Evolutionary conservation across 2,888 invertebrate genomes (phyloP), one percentile per base, ranked within the genome.

Genomic region (Clunio marinus): DNA sequence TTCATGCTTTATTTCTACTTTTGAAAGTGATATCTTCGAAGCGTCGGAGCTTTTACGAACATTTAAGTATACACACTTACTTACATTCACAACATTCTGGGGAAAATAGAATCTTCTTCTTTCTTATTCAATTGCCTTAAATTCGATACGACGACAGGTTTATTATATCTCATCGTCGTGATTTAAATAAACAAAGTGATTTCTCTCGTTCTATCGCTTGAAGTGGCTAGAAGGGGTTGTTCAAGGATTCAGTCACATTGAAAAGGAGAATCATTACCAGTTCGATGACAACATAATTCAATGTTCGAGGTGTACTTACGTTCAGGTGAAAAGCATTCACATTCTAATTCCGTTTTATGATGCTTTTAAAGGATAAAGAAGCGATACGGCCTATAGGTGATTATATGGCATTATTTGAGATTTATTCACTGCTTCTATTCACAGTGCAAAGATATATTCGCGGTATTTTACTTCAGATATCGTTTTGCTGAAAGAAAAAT

Each of bases 271-370:
- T n/a, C n/a, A n/a, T n/a, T n/a, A n/a, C n/a, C n/a, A n/a, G n/a
- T n/a, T n/a, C n/a, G n/a, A n/a, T n/a, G n/a, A n/a, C n/a, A n/a
- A n/a, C n/a, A n/a, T n/a, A n/a, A n/a, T n/a, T n/a, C n/a, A n/a
- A n/a, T n/a, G n/a, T n/a, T n/a, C n/a, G n/a, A n/a, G n/a, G n/a
- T n/a, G n/a, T n/a, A n/a, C n/a, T 41, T 41, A 41, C 32, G 32
- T 8, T 45, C 45, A 63, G 63, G 63, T 63, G 63, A 20, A 32
- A 22, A 51, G 22, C 51, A 60, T 60, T 60, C 46, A 28, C 63
- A 63, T 63, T 63, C 63, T 46, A 46, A 63, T 63, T 63, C 46
- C 13, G 63, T 45, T 63, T 63, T 63, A 63, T 46, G 63, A 63
- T 27, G 63, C 63, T 63, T 63, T 63, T 63, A 63, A 41, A 41